These are phyloP conservation scores for Chlamydotis undulata DNA, from an alignment of 2,113 vertebrate genomes.

Conservation along the genomic window DNA sequence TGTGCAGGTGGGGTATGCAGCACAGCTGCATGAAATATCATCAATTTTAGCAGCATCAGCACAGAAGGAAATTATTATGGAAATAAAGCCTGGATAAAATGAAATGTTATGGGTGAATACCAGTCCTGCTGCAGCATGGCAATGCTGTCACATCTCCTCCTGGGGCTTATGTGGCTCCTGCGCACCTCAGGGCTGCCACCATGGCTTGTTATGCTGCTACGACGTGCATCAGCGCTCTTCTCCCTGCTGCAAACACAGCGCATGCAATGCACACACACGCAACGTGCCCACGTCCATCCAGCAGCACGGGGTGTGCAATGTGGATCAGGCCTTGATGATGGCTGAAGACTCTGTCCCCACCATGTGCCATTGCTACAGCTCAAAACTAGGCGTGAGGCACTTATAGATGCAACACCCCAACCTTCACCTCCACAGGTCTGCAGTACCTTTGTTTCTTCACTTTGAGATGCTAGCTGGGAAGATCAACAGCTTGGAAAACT, in stretches of 20 bases:
- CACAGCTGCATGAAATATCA: neutral
- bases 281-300: accelerated
- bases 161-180: neutral
- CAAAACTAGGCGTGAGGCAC: neutral
- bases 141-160: neutral
- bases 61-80: neutral
- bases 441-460: neutral
- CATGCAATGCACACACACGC: accelerated
- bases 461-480: neutral
- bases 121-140: neutral
- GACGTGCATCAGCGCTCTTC: accelerated
- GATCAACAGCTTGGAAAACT: neutral
- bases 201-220: neutral
- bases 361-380: neutral
- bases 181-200: neutral
- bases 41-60: neutral
- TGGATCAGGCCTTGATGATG: neutral
- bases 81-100: neutral
- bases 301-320: accelerated
- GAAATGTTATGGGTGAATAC: neutral
- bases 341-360: neutral
- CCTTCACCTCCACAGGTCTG: neutral
- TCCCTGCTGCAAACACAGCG: accelerated
- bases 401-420: neutral
- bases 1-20: neutral